A percentile compares a stretch with the other conserved stretches of the same genome.
These are phyloP conservation scores for Limnephilus rhombicus DNA, from an alignment of 2,888 invertebrate genomes.

Conservation along the genomic window DNA sequence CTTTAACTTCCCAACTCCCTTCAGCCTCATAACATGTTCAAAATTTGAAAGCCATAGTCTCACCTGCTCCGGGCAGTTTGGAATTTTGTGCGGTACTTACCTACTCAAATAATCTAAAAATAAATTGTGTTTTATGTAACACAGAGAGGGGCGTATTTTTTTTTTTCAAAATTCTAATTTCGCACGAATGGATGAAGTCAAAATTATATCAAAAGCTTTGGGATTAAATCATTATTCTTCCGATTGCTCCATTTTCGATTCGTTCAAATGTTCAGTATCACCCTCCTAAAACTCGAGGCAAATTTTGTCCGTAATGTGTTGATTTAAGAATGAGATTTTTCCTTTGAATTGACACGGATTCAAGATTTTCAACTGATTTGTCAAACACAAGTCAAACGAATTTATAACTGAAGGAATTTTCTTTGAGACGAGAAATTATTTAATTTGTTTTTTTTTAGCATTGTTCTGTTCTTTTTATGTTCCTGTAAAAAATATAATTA, in stretches of 20 bases:
- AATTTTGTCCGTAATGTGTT: background rate
- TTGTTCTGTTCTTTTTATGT: background rate
- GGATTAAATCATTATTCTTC: background rate
- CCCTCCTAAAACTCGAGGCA: background rate
- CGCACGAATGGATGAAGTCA: background rate
- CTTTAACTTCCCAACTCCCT: no score
- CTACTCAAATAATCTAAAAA: no score
- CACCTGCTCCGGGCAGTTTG: no score
- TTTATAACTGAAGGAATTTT: background rate
- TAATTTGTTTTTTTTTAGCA: background rate
- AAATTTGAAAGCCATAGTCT: no score
- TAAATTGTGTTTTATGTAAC: no score
- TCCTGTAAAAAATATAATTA: background rate
- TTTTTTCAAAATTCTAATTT: background rate
- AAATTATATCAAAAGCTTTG: background rate
- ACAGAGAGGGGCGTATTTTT: no score
- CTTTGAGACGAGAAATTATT: background rate
- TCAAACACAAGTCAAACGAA: background rate
- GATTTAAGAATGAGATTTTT: constrained; percentile 1
- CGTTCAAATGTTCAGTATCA: background rate
- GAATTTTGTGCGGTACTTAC: no score
- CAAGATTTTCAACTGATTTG: background rate
- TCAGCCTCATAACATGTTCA: no score
- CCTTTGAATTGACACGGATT: background rate
- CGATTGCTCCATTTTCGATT: background rate